These are phyloP conservation scores for Burhinus oedicnemus DNA, from an alignment of 2,113 vertebrate genomes.

Conservation along the genomic window DNA sequence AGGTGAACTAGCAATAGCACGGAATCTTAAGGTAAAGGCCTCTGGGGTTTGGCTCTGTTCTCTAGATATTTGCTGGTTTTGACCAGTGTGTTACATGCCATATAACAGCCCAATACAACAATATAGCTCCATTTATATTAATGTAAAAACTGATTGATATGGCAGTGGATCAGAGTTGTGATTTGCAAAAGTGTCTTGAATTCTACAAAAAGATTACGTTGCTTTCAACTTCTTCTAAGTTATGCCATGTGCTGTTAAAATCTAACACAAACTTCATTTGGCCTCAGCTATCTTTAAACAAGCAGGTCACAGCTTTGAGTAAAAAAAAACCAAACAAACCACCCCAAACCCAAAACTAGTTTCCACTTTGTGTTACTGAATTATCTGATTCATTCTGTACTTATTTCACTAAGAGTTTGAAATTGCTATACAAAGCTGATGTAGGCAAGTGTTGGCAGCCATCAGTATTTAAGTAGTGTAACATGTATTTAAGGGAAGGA, in stretches of 20 bases:
- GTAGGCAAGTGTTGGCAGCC: not conserved
- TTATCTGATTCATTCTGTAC: not conserved
- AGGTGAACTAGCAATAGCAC: not conserved
- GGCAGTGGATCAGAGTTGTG: not conserved
- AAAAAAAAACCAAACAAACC: not conserved
- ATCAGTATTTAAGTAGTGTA: not conserved
- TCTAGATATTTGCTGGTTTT: not conserved
- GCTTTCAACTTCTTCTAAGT: not conserved
- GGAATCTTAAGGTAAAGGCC: not conserved
- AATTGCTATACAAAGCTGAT: not conserved
- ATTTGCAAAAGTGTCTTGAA: not conserved
- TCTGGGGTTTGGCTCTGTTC: not conserved
- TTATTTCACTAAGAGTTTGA: not conserved
- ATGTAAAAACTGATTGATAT: not conserved
- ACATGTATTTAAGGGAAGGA: not conserved
- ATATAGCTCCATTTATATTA: not conserved
- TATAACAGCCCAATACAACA: not conserved
- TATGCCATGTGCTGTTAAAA: not conserved
- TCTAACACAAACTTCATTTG: not conserved
- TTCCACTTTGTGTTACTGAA: not conserved
- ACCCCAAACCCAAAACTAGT: not conserved
- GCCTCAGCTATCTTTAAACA: not conserved
- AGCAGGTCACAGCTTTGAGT: not conserved
- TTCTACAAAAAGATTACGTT: not conserved
- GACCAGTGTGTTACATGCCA: fast-evolving